Conservation (phyloP, 2,797 vertebrate genomes). For the Hemibagrus guttatus region DNA sequence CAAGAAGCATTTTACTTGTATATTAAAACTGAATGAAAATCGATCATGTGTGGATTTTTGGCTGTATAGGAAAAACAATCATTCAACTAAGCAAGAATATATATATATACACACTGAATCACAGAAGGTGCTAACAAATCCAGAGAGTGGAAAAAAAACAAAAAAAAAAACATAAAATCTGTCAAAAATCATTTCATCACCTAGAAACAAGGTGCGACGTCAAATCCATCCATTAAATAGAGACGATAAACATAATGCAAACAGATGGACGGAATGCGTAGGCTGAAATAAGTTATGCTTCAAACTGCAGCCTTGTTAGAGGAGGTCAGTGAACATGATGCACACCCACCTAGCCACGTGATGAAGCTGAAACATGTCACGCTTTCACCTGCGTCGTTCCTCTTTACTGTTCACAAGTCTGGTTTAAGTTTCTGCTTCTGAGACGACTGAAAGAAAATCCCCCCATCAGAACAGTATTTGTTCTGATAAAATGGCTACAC, state of each 20-base stretch:
- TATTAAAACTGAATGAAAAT: neutral
- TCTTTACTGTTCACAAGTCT: neutral
- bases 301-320: neutral
- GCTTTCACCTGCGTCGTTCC: neutral
- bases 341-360: conserved; percentile 5
- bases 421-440: neutral
- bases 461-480: neutral
- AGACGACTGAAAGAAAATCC: neutral
- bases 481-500: neutral
- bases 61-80: neutral
- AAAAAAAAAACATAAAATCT: neutral
- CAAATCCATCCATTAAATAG: neutral
- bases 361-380: conserved; percentile 14
- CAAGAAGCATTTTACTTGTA: neutral
- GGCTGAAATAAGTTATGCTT: conserved; percentile 3
- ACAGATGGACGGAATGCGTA: conserved; percentile 6
- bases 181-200: neutral
- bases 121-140: neutral
- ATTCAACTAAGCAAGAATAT: neutral
- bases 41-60: neutral
- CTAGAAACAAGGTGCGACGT: neutral
- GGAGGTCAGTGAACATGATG: conserved; percentile 5
- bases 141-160: no score
- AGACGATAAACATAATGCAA: neutral
- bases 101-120: neutral